phyloP scores from a whole-genome alignment of 1,140 invertebrate species.

The Gryllus bimaculatus region DNA sequence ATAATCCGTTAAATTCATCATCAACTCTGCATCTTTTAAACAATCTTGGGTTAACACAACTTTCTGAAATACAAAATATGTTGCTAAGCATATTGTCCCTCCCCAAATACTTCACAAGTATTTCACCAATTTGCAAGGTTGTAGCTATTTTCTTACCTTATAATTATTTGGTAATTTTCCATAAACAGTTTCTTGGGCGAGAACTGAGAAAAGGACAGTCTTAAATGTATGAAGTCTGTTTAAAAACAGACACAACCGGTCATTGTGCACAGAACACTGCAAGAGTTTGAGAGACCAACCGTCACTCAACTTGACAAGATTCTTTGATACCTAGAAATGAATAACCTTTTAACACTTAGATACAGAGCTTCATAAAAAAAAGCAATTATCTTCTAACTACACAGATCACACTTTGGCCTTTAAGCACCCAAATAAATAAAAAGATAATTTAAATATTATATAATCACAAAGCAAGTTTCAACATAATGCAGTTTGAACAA shows the following conservation, averaged over 20 bases:
- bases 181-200: neutral
- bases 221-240: slow-evolving; percentile 25
- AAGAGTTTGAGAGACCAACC: slow-evolving; percentile 28
- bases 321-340: neutral
- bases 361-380: neutral
- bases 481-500: too few relatives aligned
- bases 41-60: neutral
- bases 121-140: neutral
- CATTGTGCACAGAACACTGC: slow-evolving; percentile 26
- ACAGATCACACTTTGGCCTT: too few relatives aligned
- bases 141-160: neutral
- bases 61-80: neutral
- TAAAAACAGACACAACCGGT: slow-evolving; percentile 29
- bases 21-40: neutral
- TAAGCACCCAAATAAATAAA: too few relatives aligned
- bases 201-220: slow-evolving; percentile 28
- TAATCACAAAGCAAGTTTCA: too few relatives aligned
- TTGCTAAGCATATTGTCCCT: too few relatives aligned
- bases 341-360: neutral
- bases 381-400: neutral
- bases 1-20: neutral
- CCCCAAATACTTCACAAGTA: neutral
- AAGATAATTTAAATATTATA: too few relatives aligned
- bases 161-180: neutral
- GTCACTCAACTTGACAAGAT: slow-evolving; percentile 20